These are phyloP conservation scores for Onychostruthus taczanowskii DNA, from an alignment of 2,113 vertebrate species.

Conservation along the genomic window DNA sequence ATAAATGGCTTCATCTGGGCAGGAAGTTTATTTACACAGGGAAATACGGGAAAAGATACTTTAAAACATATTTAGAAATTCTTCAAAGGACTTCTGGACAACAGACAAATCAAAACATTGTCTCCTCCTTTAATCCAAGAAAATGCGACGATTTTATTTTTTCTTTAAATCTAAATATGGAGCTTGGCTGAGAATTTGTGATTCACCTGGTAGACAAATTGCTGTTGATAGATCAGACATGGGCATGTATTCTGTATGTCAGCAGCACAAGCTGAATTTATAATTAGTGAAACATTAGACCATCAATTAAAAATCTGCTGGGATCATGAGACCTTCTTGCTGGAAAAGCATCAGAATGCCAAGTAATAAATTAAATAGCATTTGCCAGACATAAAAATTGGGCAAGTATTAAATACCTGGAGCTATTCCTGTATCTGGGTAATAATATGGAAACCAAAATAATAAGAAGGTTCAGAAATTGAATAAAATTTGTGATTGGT, in stretches of 20 bases:
- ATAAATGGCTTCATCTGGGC: background rate
- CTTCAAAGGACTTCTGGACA: background rate
- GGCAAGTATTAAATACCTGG: background rate
- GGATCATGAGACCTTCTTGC: accelerated
- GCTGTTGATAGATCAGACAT: background rate
- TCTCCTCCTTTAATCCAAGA: background rate
- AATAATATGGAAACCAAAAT: background rate
- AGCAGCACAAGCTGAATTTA: background rate
- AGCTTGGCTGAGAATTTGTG: background rate
- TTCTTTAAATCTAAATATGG: background rate
- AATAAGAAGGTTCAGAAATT: background rate
- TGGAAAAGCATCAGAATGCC: background rate
- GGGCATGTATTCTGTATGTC: background rate
- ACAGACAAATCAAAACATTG: background rate
- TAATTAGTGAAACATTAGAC: background rate
- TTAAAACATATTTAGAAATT: background rate
- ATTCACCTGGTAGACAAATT: background rate
- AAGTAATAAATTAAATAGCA: background rate
- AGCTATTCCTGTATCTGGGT: background rate
- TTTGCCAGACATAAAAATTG: background rate
- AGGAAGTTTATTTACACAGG: background rate
- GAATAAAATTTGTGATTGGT: background rate
- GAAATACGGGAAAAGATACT: background rate
- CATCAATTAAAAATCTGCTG: background rate
- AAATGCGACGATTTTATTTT: background rate